These are phyloP conservation scores for Hassar affinis DNA, from an alignment of 2,113 vertebrate genomes.

Conservation along the genomic window DNA sequence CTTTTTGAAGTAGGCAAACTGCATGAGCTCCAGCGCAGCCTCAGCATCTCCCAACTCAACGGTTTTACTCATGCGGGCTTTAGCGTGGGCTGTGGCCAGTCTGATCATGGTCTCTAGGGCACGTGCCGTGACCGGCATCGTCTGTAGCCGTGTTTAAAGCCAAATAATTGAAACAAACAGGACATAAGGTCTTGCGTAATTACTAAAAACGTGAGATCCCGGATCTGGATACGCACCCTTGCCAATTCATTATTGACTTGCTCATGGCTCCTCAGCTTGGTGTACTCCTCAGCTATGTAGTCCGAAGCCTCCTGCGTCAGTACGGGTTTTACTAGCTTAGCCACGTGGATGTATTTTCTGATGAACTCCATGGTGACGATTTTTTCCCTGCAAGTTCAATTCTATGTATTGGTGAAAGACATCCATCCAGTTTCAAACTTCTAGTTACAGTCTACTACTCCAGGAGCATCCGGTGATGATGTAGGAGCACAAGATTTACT, in stretches of 20 bases:
- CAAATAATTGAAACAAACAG: neutral
- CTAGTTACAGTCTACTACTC: neutral
- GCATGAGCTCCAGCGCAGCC: slow-evolving; percentile 63
- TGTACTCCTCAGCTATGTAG: slow-evolving; percentile 64
- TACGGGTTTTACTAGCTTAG: slow-evolving; percentile 62
- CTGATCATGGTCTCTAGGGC: slow-evolving; percentile 66
- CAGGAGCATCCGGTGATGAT: neutral
- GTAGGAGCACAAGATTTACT: too few relatives aligned
- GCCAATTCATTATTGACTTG: slow-evolving; percentile 60
- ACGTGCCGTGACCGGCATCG: slow-evolving; percentile 62
- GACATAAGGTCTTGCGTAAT: neutral
- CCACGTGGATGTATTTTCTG: slow-evolving; percentile 66
- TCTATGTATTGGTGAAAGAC: neutral
- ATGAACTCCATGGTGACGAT: slow-evolving; percentile 66
- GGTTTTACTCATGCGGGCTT: slow-evolving; percentile 65
- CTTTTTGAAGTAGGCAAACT: slow-evolving; percentile 65
- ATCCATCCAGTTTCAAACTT: neutral
- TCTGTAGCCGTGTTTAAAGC: slow-evolving; percentile 51
- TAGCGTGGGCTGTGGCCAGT: slow-evolving; percentile 65
- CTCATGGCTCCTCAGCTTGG: slow-evolving; percentile 63
- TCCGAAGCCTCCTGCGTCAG: slow-evolving; percentile 62
- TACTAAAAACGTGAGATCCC: too few relatives aligned
- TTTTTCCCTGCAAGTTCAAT: slow-evolving; percentile 56
- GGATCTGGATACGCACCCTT: slow-evolving; percentile 46
- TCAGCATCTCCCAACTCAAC: slow-evolving; percentile 63